Percentiles rank a stretch among this genome's conserved stretches.
Conservation (phyloP, 2,797 vertebrate species). For the Glyptemys insculpta region DNA sequence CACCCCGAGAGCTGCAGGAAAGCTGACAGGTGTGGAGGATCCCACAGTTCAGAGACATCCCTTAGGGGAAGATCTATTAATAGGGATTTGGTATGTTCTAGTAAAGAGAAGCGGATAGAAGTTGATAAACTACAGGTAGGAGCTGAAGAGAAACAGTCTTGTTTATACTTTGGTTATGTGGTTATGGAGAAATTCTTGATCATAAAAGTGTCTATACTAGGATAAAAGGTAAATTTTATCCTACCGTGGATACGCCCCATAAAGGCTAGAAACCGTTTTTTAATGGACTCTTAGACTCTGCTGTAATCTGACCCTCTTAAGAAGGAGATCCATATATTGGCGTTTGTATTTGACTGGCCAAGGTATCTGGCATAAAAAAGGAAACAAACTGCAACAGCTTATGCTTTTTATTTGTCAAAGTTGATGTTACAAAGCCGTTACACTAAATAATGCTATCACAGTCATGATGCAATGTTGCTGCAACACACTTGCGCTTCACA, state of each 20-base stretch:
- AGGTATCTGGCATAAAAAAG: background rate
- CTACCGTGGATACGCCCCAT: background rate
- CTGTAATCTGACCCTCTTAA: background rate
- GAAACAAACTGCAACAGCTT: background rate
- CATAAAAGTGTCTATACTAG: background rate
- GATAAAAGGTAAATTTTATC: background rate
- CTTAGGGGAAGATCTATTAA: background rate
- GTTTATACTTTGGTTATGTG: background rate
- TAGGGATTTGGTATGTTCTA: background rate
- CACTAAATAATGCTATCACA: slow-evolving; percentile 57
- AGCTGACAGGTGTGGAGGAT: background rate
- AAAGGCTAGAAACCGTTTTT: background rate
- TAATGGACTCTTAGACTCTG: background rate
- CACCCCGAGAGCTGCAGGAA: background rate
- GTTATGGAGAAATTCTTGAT: background rate
- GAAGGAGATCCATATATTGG: background rate
- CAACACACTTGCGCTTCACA: slow-evolving; percentile 65
- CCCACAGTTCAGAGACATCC: background rate
- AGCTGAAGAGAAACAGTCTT: background rate
- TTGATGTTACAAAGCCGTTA: slow-evolving; percentile 49
- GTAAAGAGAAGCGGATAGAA: background rate
- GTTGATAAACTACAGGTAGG: background rate
- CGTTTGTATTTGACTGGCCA: background rate
- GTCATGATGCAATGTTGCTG: slow-evolving; percentile 53
- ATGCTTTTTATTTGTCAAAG: slow-evolving; percentile 61